Evolutionary conservation across 2,797 vertebrate species (phyloP), one percentile per base, ranked within the genome.

Genomic region (Alosa sapidissima): DNA sequence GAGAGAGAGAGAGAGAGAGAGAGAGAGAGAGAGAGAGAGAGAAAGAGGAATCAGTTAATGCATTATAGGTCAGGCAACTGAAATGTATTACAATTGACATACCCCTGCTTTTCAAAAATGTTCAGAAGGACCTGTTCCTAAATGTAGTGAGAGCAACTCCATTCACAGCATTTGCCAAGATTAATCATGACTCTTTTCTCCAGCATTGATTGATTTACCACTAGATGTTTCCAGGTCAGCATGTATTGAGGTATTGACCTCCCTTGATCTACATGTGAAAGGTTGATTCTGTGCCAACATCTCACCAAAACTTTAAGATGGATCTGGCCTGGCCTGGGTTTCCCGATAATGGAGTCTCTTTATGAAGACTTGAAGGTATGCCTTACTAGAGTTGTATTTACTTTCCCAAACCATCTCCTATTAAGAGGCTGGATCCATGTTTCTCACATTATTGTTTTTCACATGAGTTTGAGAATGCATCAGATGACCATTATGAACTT

Each of bases 101-200:
- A 28, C 28, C 28, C 28, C 28, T 28, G 28, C 51, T 75, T 75
- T 36, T 14, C 68, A 75, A 10, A 41, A 72, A 28, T 65, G n/a
- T 24, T 65, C 7, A 16, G 33, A 36, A 72, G 36, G 58, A 62
- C 21, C 21, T 8, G 60, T 65, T 90, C 89, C 90, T 88, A 90
- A 88, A 91, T 89, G 81, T 86, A 87, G 88, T 92, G 86, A 88
- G 85, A 87, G 87, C 87, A 88, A 92, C 91, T 88, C 87, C 84
- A 88, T 86, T 86, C 90, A 88, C 86, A 87, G 82, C 89, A 88
- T 84, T 86, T 90, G 88, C 84, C 85, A 86, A 87, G 88, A 92
- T 86, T 89, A 90, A 92, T 91, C 88, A 89, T 89, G 88, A 86
- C 89, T 93, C 92, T 92, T 92, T 92, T 87, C 88, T 88, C 83